Percentiles rank a stretch among this genome's conserved stretches.
These are phyloP conservation scores for Lepas anatifera DNA, from an alignment of 2,888 invertebrate genomes.

Conservation along the genomic window DNA sequence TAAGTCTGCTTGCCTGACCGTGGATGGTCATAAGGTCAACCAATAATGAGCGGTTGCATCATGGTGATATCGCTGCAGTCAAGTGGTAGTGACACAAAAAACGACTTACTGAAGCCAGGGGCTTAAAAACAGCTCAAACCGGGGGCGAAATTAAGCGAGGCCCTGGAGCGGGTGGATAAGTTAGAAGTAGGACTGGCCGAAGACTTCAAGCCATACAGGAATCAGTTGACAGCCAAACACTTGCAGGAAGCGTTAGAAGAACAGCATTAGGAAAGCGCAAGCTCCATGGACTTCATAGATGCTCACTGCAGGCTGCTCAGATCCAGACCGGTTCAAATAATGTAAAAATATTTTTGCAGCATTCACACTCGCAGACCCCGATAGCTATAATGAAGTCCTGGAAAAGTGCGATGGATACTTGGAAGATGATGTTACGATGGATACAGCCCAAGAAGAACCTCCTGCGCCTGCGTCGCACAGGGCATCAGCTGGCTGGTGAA, in stretches of 20 bases:
- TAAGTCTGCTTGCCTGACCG: neutral
- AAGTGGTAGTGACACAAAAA: neutral
- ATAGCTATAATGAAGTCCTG: too few relatives aligned
- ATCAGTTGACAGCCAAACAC: neutral
- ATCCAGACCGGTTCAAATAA: neutral
- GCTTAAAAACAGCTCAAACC: neutral
- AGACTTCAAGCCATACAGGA: too few relatives aligned
- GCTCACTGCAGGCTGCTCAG: neutral
- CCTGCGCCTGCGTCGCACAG: too few relatives aligned
- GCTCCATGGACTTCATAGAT: neutral
- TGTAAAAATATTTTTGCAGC: too few relatives aligned
- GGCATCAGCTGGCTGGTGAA: too few relatives aligned
- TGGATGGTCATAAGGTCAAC: neutral
- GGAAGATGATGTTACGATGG: too few relatives aligned
- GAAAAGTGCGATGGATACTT: too few relatives aligned
- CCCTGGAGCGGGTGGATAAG: neutral
- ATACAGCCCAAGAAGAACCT: too few relatives aligned
- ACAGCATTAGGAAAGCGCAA: neutral
- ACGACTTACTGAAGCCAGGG: neutral
- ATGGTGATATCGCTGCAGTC: neutral
- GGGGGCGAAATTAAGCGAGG: neutral
- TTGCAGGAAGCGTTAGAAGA: neutral
- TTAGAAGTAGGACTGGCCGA: too few relatives aligned
- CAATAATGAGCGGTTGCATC: neutral
- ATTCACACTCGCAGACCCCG: too few relatives aligned